These are phyloP conservation scores for Cheilosia vernalis DNA, from an alignment of 2,888 invertebrate species.

Conservation along the genomic window DNA sequence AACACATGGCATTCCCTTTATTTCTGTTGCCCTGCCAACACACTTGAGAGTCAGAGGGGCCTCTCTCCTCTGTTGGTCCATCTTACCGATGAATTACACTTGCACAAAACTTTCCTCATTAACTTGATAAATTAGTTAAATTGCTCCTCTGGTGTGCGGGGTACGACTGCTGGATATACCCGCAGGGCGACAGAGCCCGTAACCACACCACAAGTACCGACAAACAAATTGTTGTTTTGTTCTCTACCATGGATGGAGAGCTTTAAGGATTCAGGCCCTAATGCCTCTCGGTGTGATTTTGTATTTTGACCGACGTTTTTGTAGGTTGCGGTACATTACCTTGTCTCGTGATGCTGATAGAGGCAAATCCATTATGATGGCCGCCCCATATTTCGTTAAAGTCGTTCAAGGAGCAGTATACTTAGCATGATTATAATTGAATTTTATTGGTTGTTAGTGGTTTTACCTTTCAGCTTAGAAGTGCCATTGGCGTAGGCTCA, in stretches of 20 bases:
- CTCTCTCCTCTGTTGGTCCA: slow-evolving; percentile 6
- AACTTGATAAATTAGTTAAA: slow-evolving; percentile 75
- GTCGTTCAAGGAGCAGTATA: slow-evolving; percentile 18
- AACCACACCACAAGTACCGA: slow-evolving; percentile 54
- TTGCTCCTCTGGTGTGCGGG: slow-evolving; percentile 50
- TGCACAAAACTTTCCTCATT: slow-evolving; percentile 72
- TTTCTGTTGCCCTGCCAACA: not conserved
- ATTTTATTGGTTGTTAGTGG: slow-evolving; percentile 60
- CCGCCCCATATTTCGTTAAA: slow-evolving; percentile 25
- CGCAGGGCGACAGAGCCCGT: slow-evolving; percentile 36
- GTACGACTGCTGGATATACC: slow-evolving; percentile 16
- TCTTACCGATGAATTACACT: slow-evolving; percentile 66
- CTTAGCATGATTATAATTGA: slow-evolving; percentile 61
- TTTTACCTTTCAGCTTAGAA: slow-evolving; percentile 6
- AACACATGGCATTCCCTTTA: slow-evolving; percentile 46
- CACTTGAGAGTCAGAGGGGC: not conserved
- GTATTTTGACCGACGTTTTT: slow-evolving; percentile 68
- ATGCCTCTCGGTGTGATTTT: slow-evolving; percentile 68
- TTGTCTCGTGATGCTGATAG: slow-evolving; percentile 54
- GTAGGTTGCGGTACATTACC: slow-evolving; percentile 61
- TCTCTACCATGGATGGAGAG: slow-evolving; percentile 31
- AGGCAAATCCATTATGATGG: slow-evolving; percentile 54
- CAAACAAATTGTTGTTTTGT: slow-evolving; percentile 68
- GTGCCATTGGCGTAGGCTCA: not conserved
- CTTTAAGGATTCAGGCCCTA: slow-evolving; percentile 52